Evolutionary conservation across 2,113 vertebrate genomes (phyloP).

Genomic region (Spilogale gracilis): DNA sequence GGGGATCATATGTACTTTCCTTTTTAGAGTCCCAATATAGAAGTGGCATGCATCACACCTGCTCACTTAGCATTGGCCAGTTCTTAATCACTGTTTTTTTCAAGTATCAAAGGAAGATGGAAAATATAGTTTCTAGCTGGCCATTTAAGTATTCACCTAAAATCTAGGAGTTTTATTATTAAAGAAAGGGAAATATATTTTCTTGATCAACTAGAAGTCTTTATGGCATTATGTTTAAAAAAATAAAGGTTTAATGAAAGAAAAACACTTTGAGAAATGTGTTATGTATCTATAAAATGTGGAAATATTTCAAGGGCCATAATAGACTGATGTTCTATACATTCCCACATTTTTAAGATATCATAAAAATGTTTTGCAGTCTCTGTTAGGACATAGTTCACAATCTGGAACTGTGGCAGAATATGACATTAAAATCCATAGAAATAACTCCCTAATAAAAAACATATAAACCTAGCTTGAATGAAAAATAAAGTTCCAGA

Average conservation of each 20-base stretch:
- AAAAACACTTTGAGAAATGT: background rate
- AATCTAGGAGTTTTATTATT: background rate
- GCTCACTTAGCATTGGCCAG: background rate
- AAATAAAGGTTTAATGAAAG: background rate
- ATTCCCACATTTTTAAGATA: background rate
- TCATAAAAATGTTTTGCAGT: background rate
- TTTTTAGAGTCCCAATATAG: background rate
- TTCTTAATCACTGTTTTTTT: background rate
- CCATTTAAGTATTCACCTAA: background rate
- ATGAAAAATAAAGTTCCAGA: background rate
- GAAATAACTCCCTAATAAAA: background rate
- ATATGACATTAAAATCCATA: constrained; percentile 10
- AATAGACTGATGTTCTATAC: background rate
- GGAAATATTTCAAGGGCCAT: background rate
- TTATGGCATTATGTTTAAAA: background rate
- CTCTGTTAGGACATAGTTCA: background rate
- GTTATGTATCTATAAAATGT: background rate
- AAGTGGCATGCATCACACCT: background rate
- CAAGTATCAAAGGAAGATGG: background rate
- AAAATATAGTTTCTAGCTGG: background rate
- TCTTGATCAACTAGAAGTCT: background rate
- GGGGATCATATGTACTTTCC: background rate
- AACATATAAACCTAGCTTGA: background rate
- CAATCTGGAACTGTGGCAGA: background rate
- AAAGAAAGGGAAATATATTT: background rate